A percentile compares a stretch with the other conserved stretches of the same genome.
Evolutionary conservation across 2,113 vertebrate species (phyloP).

Genomic region (Hucho hucho): DNA sequence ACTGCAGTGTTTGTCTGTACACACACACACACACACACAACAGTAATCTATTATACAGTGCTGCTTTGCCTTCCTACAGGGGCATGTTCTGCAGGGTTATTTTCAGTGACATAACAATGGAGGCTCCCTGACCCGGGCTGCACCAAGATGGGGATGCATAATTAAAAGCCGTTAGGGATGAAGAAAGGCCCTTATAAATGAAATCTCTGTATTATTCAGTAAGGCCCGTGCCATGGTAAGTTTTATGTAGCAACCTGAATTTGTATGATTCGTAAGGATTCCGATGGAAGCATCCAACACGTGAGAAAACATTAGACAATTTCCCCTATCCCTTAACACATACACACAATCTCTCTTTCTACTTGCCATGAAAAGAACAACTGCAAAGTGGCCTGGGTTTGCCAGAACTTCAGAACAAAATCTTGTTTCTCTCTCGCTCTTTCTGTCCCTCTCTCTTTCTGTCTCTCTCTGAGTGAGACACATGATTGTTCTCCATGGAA

Average conservation of each 20-base stretch:
- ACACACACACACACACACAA: constrained; percentile 1
- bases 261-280: not conserved
- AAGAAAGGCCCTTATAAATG: not conserved
- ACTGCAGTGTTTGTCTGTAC: constrained; percentile 5
- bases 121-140: constrained; percentile 20
- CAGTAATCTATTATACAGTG: constrained; percentile 17
- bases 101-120: constrained; percentile 38
- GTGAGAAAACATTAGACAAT: not conserved
- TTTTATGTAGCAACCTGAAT: not conserved
- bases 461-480: no score
- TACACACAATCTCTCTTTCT: not conserved
- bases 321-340: not conserved
- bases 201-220: not conserved
- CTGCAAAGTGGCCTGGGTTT: not conserved
- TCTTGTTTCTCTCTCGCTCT: no score
- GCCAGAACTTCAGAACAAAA: constrained; percentile 10
- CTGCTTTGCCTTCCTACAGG: constrained; percentile 1
- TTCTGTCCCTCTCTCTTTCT: no score
- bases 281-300: constrained; percentile 12
- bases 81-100: constrained; percentile 42
- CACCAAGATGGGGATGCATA: constrained; percentile 21
- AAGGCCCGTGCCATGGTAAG: not conserved
- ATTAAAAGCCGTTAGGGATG: constrained; percentile 7
- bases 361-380: no score
- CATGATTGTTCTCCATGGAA: not conserved